phyloP scores from a whole-genome alignment of 2,888 invertebrate genomes.

The Eristalinus aeneus region DNA sequence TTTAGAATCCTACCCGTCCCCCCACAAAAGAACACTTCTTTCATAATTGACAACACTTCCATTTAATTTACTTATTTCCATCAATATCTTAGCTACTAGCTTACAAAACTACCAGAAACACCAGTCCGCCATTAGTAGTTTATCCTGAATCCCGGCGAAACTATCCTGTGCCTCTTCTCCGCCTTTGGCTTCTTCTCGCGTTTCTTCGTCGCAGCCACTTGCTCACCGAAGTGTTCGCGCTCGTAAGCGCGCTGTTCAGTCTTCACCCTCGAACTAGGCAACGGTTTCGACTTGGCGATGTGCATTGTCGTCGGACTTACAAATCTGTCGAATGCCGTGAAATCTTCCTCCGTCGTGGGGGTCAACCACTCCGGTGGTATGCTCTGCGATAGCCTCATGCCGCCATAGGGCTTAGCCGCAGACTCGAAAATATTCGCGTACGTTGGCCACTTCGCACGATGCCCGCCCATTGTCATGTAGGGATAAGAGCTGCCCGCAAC shows the following conservation, averaged over 20 bases:
- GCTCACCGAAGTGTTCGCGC: conserved; percentile 2
- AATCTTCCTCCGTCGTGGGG: conserved; percentile 42
- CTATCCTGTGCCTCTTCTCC: conserved; percentile 31
- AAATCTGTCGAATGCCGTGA: conserved; percentile 16
- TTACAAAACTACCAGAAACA: neutral
- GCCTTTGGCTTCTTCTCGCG: conserved; percentile 42
- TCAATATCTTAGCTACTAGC: neutral
- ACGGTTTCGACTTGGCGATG: conserved; percentile 44
- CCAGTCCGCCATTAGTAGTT: conserved; percentile 22
- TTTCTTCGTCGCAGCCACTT: conserved; percentile 31
- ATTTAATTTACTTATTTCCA: neutral
- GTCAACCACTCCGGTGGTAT: conserved; percentile 36
- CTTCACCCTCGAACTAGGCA: conserved; percentile 46
- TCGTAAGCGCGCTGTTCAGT: conserved; percentile 22
- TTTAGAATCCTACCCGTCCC: no score
- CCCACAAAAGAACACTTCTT: neutral
- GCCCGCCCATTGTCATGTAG: conserved; percentile 1
- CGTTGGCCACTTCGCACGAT: conserved; percentile 32
- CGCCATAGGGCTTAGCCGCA: conserved; percentile 23
- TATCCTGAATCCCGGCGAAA: conserved; percentile 38
- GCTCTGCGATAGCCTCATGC: conserved; percentile 12
- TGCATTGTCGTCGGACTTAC: conserved; percentile 59
- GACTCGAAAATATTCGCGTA: conserved; percentile 34
- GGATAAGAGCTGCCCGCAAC: conserved; percentile 54
- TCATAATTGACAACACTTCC: neutral